Evolutionary conservation across 2,888 invertebrate genomes (phyloP).

Genomic region (Cataglyphis altisquamis): DNA sequence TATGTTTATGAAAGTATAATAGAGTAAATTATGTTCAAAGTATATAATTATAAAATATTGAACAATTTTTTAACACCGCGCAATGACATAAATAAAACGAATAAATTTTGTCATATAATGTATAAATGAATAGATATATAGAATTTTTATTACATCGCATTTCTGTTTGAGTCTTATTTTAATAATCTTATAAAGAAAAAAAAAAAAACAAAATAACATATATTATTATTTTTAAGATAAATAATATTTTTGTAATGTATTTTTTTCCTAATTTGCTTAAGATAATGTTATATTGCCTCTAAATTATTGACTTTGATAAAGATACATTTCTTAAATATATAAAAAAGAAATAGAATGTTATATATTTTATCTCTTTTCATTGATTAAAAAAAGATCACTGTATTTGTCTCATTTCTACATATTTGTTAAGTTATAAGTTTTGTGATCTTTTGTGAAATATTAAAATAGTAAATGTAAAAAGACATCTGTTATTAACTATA

Average conservation of each 20-base stretch:
- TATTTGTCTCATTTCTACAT: constrained; percentile 31
- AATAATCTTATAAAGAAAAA: constrained; percentile 28
- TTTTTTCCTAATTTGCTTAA: background rate
- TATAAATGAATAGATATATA: background rate
- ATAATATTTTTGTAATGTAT: constrained; percentile 18
- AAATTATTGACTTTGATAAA: background rate
- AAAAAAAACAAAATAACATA: background rate
- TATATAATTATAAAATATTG: constrained; percentile 34
- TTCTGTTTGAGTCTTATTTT: constrained; percentile 7
- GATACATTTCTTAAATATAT: background rate
- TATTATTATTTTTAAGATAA: constrained; percentile 4
- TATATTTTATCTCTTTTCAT: background rate
- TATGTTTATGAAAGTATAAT: constrained; percentile 28
- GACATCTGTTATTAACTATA: constrained; percentile 74
- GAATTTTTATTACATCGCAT: constrained; percentile 17
- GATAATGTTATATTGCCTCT: background rate
- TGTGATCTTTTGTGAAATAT: constrained; percentile 1
- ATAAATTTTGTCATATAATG: constrained; percentile 17
- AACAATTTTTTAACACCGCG: constrained; percentile 3
- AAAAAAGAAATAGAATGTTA: background rate
- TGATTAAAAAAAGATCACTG: background rate
- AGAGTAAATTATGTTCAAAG: background rate
- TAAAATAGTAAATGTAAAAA: constrained; percentile 54
- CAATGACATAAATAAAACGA: background rate
- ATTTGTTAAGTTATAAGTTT: constrained; percentile 14